Conservation (phyloP, 2,797 vertebrate genomes). For the Potorous gilbertii region DNA sequence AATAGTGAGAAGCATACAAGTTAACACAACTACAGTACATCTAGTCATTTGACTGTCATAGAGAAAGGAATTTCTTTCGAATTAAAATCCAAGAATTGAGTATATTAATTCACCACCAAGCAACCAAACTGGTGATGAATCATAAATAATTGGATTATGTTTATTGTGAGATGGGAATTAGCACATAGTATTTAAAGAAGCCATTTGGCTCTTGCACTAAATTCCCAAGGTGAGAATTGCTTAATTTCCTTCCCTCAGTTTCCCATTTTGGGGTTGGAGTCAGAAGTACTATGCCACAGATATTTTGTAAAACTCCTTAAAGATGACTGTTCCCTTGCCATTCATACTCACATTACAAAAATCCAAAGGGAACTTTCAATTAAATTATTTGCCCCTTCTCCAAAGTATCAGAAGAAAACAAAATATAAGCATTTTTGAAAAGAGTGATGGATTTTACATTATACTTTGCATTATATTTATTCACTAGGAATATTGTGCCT, state of each 20-base stretch:
- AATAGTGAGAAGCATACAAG: not conserved
- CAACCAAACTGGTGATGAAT: not conserved
- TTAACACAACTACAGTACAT: not conserved
- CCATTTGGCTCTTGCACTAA: not conserved
- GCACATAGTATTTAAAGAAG: slow-evolving; percentile 8
- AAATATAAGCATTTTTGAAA: not conserved
- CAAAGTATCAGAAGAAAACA: not conserved
- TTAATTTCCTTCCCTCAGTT: slow-evolving; percentile 28
- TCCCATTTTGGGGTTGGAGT: slow-evolving; percentile 10
- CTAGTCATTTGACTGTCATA: not conserved
- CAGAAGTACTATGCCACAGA: not conserved
- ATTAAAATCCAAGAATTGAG: not conserved
- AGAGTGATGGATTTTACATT: slow-evolving; percentile 25
- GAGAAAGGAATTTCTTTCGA: not conserved
- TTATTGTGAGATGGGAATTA: slow-evolving; percentile 10
- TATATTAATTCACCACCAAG: not conserved
- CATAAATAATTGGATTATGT: not conserved
- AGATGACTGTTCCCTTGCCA: slow-evolving; percentile 13
- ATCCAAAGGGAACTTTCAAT: not conserved
- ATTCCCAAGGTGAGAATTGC: slow-evolving; percentile 1
- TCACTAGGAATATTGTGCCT: not conserved
- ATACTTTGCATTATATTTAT: slow-evolving; percentile 9
- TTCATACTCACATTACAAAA: not conserved
- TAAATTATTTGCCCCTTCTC: not conserved
- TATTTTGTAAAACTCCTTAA: slow-evolving; percentile 39